Conservation (phyloP, 2,113 vertebrate genomes). For the Indicator maculatus region DNA sequence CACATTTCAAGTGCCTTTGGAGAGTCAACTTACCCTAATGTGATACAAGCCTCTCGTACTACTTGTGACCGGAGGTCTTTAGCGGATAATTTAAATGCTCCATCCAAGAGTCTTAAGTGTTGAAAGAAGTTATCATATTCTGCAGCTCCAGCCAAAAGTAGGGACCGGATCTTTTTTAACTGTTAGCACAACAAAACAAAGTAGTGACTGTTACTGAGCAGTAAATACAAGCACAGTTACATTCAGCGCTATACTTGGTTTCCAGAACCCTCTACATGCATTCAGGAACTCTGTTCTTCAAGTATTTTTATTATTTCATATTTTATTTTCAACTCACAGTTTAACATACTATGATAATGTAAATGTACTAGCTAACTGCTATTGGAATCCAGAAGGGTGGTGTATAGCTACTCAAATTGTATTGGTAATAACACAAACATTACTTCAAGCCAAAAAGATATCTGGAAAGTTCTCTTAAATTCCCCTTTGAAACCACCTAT, state of each 20-base stretch:
- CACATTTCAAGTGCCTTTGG: background rate
- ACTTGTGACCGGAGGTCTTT: slow-evolving; percentile 98
- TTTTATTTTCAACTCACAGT: background rate
- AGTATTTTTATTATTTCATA: background rate
- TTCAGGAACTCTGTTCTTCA: background rate
- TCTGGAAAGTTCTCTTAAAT: background rate
- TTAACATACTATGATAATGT: background rate
- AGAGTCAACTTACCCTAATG: slow-evolving; percentile 84
- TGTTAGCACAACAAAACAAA: slow-evolving; percentile 59
- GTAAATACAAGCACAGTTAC: background rate
- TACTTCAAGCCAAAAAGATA: background rate
- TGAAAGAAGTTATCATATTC: slow-evolving; percentile 94
- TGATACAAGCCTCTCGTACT: slow-evolving; percentile 97
- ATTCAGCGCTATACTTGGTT: background rate
- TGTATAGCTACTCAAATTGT: background rate
- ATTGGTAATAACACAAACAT: background rate
- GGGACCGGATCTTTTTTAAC: slow-evolving; percentile 95
- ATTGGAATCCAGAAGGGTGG: background rate
- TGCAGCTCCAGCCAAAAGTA: slow-evolving; percentile 89
- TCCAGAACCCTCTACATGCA: background rate
- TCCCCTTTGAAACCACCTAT: background rate
- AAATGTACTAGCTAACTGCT: background rate
- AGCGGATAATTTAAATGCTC: slow-evolving; percentile 92
- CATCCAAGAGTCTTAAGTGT: slow-evolving; percentile 92
- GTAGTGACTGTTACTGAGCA: background rate